Evolutionary conservation across 2,888 invertebrate genomes (phyloP).

Genomic region (Petrolisthes manimaculis): DNA sequence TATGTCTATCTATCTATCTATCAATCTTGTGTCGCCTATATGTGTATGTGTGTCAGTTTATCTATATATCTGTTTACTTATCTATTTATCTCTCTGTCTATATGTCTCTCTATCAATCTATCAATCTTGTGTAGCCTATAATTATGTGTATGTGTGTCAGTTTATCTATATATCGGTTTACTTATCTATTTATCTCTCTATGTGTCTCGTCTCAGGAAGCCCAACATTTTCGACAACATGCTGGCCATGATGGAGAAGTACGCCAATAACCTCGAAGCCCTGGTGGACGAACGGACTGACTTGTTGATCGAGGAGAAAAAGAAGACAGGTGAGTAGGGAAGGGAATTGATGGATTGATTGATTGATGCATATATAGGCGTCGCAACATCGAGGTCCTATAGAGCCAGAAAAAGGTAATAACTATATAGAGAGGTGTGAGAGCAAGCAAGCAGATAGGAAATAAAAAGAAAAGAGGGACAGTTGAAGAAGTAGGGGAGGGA

Average conservation of each 20-base stretch:
- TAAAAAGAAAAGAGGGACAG: neutral
- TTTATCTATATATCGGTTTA: no score
- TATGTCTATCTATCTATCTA: no score
- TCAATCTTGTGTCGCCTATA: no score
- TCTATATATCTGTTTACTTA: no score
- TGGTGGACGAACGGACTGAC: constrained; percentile 94
- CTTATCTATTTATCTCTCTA: no score
- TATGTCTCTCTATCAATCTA: no score
- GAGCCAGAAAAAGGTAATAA: neutral
- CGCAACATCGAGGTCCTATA: no score
- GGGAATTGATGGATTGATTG: neutral
- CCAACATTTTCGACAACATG: constrained; percentile 98
- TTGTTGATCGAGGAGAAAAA: constrained; percentile 95
- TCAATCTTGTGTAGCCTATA: neutral
- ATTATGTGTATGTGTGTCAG: no score
- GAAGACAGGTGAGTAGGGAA: constrained; percentile 80
- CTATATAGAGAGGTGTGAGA: neutral
- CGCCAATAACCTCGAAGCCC: constrained; percentile 91
- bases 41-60: no score
- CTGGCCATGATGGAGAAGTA: constrained; percentile 98
- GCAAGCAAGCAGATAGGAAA: neutral
- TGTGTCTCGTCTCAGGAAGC: constrained; percentile 77
- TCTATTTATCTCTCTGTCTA: no score
- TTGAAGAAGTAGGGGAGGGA: neutral
- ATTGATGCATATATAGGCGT: neutral